Evolutionary conservation across 2,888 invertebrate genomes (phyloP).

Genomic region (Beris chalybata): DNA sequence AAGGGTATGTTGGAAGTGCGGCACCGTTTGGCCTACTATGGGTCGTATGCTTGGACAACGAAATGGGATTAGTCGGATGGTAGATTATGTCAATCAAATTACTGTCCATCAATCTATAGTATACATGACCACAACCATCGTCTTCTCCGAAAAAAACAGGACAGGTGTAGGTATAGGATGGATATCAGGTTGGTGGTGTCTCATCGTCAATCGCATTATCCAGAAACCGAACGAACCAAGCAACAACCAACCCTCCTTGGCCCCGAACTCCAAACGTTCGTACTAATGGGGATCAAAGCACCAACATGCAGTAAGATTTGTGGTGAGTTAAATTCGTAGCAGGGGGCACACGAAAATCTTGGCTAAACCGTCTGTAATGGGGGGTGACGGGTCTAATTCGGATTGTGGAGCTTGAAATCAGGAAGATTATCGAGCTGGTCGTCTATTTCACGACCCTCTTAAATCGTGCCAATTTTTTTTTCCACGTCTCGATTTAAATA

Average conservation of each 20-base stretch:
- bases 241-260: slow-evolving; percentile 10
- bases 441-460: too few species aligned
- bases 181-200: too few species aligned
- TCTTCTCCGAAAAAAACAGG: too few species aligned
- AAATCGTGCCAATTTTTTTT: too few species aligned
- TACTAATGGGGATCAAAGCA: slow-evolving; percentile 26
- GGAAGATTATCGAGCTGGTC: too few species aligned
- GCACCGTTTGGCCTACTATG: slow-evolving; percentile 1
- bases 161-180: too few species aligned
- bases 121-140: slow-evolving; percentile 20
- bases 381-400: not conserved
- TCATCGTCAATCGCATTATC: slow-evolving; percentile 7
- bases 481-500: too few species aligned
- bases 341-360: not conserved
- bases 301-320: slow-evolving; percentile 27
- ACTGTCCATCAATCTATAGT: slow-evolving; percentile 24
- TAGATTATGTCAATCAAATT: slow-evolving; percentile 29
- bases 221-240: slow-evolving; percentile 8
- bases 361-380: not conserved
- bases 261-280: not conserved
- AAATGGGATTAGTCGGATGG: slow-evolving; percentile 20
- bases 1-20: slow-evolving; percentile 14
- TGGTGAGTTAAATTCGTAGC: not conserved
- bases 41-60: too few species aligned
- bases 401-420: too few species aligned